Percentiles rank a stretch among this genome's conserved stretches.
Conservation (phyloP, 2,113 vertebrate species). For the Paradoxurus hermaphroditus region DNA sequence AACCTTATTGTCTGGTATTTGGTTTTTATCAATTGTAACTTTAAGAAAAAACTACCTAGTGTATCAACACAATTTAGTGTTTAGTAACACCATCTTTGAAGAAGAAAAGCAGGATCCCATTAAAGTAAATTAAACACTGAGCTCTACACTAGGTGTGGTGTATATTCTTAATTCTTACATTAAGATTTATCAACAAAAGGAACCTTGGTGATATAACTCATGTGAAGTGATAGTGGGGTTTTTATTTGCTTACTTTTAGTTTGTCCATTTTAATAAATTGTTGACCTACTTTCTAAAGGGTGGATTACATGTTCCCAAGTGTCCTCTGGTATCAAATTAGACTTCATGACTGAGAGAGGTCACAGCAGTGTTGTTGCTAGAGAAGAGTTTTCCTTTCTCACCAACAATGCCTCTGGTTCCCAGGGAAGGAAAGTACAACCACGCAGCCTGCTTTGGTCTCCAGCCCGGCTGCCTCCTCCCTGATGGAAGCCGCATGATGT, state of each 20-base stretch:
- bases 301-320: not conserved
- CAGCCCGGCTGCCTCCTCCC: constrained; percentile 91
- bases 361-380: not conserved
- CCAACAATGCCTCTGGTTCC: not conserved
- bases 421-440: constrained; percentile 95
- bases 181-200: not conserved
- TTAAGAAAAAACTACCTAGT: constrained; percentile 12
- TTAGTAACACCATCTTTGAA: not conserved
- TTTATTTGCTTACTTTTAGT: not conserved
- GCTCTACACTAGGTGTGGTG: not conserved
- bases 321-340: not conserved
- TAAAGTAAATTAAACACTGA: not conserved
- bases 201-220: not conserved
- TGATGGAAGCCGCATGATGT: constrained; percentile 88
- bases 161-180: not conserved
- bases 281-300: not conserved
- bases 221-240: not conserved
- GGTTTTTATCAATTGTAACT: not conserved
- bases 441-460: constrained; percentile 95
- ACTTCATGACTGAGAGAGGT: not conserved
- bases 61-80: not conserved
- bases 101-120: not conserved
- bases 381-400: not conserved
- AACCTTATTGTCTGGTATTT: not conserved
- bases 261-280: not conserved